These are phyloP conservation scores for Oncorhynchus kisutch DNA, from an alignment of 2,113 vertebrate genomes.

Conservation along the genomic window DNA sequence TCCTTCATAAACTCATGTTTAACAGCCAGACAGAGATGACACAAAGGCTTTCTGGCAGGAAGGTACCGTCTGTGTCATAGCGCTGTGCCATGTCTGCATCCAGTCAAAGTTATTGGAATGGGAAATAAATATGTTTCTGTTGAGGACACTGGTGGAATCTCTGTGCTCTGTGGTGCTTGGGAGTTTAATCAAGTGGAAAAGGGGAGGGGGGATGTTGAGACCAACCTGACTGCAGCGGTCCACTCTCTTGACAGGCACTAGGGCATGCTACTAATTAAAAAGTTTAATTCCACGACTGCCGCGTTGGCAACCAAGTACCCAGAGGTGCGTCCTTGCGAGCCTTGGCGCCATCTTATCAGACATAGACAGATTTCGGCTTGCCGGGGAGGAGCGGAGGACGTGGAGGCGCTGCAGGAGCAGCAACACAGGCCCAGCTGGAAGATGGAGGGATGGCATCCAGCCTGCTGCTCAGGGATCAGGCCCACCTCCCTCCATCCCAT, in stretches of 20 bases:
- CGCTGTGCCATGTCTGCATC: constrained; percentile 19
- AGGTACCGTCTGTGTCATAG: neutral
- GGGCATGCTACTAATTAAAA: constrained; percentile 74
- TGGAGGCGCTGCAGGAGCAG: constrained; percentile 3
- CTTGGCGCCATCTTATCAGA: constrained; percentile 73
- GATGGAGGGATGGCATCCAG: constrained; percentile 54
- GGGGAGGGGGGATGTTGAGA: constrained; percentile 47
- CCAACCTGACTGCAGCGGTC: constrained; percentile 53
- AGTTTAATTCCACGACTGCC: constrained; percentile 74
- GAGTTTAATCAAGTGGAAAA: constrained; percentile 56
- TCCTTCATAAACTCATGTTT: neutral
- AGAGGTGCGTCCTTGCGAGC: constrained; percentile 68
- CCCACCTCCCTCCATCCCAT: constrained; percentile 51
- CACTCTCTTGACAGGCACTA: constrained; percentile 56
- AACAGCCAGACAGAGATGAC: neutral
- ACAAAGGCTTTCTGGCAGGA: neutral
- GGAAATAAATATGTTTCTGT: constrained; percentile 57
- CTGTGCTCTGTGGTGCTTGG: constrained; percentile 19
- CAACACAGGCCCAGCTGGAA: constrained; percentile 20
- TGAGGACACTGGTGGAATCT: constrained; percentile 38
- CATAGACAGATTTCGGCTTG: constrained; percentile 65
- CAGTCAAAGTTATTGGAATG: constrained; percentile 42
- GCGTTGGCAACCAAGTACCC: constrained; percentile 61
- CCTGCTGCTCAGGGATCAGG: constrained; percentile 57
- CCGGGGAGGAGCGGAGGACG: constrained; percentile 26